These are phyloP conservation scores for Aselliscus stoliczkanus DNA, from an alignment of 2,797 vertebrate genomes.

Conservation along the genomic window DNA sequence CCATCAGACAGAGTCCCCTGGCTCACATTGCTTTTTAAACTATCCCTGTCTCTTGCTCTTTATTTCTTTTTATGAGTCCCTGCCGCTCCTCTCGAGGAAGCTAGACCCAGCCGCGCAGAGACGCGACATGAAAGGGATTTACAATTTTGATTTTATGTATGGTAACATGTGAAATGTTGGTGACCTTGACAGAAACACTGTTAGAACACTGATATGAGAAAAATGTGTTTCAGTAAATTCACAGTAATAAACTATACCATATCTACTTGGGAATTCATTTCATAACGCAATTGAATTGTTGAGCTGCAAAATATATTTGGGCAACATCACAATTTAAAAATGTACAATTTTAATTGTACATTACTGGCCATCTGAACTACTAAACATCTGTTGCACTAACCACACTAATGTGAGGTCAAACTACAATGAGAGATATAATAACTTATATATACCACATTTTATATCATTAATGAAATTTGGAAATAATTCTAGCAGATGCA, in stretches of 20 bases:
- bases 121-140: neutral
- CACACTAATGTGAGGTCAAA: neutral
- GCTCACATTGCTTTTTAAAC: too few species aligned
- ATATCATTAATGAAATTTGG: neutral
- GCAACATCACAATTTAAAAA: neutral
- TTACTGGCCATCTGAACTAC: neutral
- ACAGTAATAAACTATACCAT: neutral
- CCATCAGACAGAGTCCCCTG: too few species aligned
- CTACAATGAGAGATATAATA: neutral
- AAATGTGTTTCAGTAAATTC: neutral
- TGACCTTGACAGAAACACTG: neutral
- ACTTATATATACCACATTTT: neutral
- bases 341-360: neutral
- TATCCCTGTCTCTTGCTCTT: too few species aligned
- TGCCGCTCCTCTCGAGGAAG: too few species aligned
- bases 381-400: neutral
- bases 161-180: neutral
- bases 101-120: too few species aligned
- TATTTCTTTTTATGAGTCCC: too few species aligned
- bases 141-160: neutral
- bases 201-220: neutral
- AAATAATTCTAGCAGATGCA: neutral
- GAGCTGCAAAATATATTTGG: neutral
- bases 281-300: neutral
- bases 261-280: neutral